phyloP scores from a whole-genome alignment of 2,797 vertebrate species.

The Falco cherrug region DNA sequence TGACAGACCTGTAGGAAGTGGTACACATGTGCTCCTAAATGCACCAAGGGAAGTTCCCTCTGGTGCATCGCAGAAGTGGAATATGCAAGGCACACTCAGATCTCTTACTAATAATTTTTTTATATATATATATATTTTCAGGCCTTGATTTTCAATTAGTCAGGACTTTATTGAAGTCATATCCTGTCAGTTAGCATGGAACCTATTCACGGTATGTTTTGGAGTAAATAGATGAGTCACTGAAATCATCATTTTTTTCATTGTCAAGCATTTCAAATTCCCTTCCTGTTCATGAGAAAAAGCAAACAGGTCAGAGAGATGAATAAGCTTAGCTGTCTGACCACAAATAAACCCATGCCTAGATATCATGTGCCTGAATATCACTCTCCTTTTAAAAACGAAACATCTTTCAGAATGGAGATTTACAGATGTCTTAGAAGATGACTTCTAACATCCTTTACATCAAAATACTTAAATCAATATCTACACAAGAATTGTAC shows the following conservation, averaged over 20 bases:
- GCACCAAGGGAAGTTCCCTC: not conserved
- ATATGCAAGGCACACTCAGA: not conserved
- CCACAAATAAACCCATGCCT: slow-evolving; percentile 1
- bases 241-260: not conserved
- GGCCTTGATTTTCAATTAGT: not conserved
- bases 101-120: not conserved
- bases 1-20: not conserved
- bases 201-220: not conserved
- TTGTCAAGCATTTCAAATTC: not conserved
- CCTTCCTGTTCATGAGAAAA: not conserved
- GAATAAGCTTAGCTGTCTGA: not conserved
- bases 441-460: not conserved
- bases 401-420: not conserved
- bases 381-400: not conserved
- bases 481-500: not conserved
- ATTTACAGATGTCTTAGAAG: not conserved
- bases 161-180: not conserved
- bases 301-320: not conserved
- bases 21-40: not conserved
- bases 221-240: slow-evolving; percentile 27
- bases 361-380: not conserved
- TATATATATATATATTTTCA: not conserved
- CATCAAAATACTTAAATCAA: not conserved
- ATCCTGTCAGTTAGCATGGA: not conserved
- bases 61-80: not conserved